Evolutionary conservation across 2,888 invertebrate genomes (phyloP), one percentile per base, ranked within the genome.

Genomic region (Lycophotia porphyrea): DNA sequence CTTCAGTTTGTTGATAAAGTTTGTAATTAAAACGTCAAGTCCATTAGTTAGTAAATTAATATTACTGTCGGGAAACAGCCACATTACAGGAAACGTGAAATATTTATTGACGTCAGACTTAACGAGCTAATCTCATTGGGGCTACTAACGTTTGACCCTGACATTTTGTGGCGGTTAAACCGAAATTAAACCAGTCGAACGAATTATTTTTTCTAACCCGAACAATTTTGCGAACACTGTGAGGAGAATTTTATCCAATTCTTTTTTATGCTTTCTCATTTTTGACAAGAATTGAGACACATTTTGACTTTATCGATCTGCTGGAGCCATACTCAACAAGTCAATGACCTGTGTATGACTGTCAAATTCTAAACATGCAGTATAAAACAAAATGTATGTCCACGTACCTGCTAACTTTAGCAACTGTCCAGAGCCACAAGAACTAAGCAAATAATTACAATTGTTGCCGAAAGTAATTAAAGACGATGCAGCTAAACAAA

Each of bases 401-500:
- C 31, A 74, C 64, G 15, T 80, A 61, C 52, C 68, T 69, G 44
- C 2, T 39, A 60, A 65, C 1, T 55, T n/a, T 21, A 61, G 2
- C n/a, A 39, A 65, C 27, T 3, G 27, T 31, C 5, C 39, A 24
- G 34, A 9, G 15, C 24, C 18, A 67, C 7, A 68, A 65, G 39
- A 67, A 52, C 18, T 5, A 7, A 47, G n/a, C 31, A 74, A 71
- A 60, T 55, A 69, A 34, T 21, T 72, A 64, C 34, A 64, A 77
- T 71, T n/a, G 47, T 36, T 71, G 64, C 34, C 71, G 55, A 78
- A 70, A 73, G 39, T 65, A 73, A 74, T 93, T 91, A 90, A 89
- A 90, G 89, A 86, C 86, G 84, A 75, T 87, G 84, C 83, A 82
- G 90, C 88, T 91, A 93, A 92, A 92, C 88, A 92, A 93, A 93